Evolutionary conservation across 1,140 invertebrate species (phyloP), one percentile per base, ranked within the genome.

Genomic region (Cataglyphis hispanica): DNA sequence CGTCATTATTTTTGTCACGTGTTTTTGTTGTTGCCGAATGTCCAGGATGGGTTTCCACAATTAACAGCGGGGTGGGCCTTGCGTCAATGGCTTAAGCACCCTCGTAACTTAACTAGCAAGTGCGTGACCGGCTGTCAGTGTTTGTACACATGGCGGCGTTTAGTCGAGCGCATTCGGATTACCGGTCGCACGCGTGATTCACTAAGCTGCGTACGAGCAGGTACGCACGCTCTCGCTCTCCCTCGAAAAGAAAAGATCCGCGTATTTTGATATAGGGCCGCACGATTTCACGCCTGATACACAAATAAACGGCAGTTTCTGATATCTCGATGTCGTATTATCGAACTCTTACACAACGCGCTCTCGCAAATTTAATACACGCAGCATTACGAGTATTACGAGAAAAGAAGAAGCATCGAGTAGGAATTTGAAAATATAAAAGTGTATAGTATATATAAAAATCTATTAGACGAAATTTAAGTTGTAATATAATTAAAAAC

Each of bases 91-190:
- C 67, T 74, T 84, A 75, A 84, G 70, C 77, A 70, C 69, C 69
- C 88, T 80, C 70, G 75, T 67, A 80, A 84, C 81, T 87, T 85
- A 91, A 85, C 78, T 86, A 90, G 89, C 90, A 91, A 91, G 89
- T 91, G 89, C 81, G 74, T 77, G 87, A 91, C 90, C 90, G 90
- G 90, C 90, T 91, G 90, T 91, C 90, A 91, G 75, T 91, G 90
- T 91, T 91, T 91, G 87, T 91, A 91, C 90, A 91, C 90, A 91
- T 91, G 90, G 90, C 90, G 66, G 75, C 85, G 78, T 91, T 91
- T 91, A 91, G 90, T 86, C 84, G 84, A 90, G 87, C 90, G 89
- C 85, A 77, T 77, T 78, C 66, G 83, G 89, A 90, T 90, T 90
- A 90, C 70, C 78, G 74, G 74, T 75, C 74, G 66, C 46, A 66